Evolutionary conservation across 2,797 vertebrate species (phyloP).

Genomic region (Holocentrus rufus): DNA sequence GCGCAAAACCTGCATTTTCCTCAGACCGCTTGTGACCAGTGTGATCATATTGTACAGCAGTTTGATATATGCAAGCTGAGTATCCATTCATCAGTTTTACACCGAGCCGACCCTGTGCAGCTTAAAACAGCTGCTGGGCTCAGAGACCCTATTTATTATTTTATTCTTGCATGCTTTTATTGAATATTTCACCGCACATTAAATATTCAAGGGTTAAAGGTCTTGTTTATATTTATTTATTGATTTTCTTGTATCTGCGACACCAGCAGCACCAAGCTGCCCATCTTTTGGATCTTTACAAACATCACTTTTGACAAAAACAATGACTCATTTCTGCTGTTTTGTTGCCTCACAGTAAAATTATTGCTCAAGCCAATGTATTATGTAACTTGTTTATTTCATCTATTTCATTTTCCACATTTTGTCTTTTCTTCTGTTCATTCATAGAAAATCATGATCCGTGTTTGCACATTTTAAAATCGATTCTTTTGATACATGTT

Average conservation of each 20-base stretch:
- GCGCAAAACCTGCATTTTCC: too few relatives aligned
- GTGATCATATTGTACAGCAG: too few relatives aligned
- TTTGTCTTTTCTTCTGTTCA: background rate
- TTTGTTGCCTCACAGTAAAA: slow-evolving; percentile 39
- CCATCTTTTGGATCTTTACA: background rate
- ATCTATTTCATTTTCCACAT: background rate
- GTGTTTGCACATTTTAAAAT: background rate
- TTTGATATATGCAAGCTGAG: too few relatives aligned
- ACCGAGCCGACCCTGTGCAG: too few relatives aligned
- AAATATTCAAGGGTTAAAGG: slow-evolving; percentile 6
- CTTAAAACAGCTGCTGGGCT: too few relatives aligned
- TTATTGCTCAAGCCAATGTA: slow-evolving; percentile 17
- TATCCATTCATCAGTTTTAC: too few relatives aligned
- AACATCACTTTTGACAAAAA: slow-evolving; percentile 6
- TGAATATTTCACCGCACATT: slow-evolving; percentile 8
- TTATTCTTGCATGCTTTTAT: background rate
- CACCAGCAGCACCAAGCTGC: slow-evolving; percentile 6
- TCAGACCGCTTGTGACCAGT: too few relatives aligned
- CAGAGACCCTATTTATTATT: background rate
- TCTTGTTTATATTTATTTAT: slow-evolving; percentile 9
- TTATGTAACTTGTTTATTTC: background rate
- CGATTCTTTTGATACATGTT: background rate
- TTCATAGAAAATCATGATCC: slow-evolving; percentile 8
- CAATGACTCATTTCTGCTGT: slow-evolving; percentile 41
- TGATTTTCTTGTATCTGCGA: slow-evolving; percentile 21